Conservation (phyloP, 2,113 vertebrate species). For the Aptenodytes forsteri region DNA sequence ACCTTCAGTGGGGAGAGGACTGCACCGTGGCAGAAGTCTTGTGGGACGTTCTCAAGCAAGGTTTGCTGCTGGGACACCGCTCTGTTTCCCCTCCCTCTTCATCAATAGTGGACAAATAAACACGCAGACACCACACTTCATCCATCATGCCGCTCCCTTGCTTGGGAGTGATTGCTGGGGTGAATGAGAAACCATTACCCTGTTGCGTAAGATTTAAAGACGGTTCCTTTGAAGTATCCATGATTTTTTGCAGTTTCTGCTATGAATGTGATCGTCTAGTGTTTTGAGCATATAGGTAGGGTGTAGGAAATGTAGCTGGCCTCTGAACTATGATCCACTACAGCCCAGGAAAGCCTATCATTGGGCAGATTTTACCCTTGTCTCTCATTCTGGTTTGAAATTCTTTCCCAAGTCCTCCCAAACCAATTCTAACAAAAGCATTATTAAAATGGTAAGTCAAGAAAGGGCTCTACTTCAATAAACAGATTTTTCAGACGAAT, state of each 20-base stretch:
- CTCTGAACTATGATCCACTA: background rate
- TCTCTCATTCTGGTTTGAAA: background rate
- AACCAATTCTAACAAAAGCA: background rate
- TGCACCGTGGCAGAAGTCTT: background rate
- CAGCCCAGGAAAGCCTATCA: background rate
- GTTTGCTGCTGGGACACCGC: background rate
- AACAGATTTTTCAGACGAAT: background rate
- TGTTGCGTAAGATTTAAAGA: background rate
- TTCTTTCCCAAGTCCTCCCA: background rate
- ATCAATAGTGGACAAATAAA: background rate
- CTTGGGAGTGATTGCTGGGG: background rate
- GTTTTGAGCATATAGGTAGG: background rate
- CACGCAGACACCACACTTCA: background rate
- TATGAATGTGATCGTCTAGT: background rate
- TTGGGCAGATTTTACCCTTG: background rate
- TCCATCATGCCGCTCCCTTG: background rate
- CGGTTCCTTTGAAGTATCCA: background rate
- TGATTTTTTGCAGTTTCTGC: background rate
- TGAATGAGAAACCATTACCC: background rate
- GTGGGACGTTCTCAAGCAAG: background rate
- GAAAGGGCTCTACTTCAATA: background rate
- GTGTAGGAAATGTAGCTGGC: background rate
- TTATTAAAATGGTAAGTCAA: background rate
- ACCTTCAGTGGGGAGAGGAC: constrained; percentile 28
- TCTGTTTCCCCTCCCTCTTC: background rate